Evolutionary conservation across 2,113 vertebrate species (phyloP).

Genomic region (Phaetusa simplex): DNA sequence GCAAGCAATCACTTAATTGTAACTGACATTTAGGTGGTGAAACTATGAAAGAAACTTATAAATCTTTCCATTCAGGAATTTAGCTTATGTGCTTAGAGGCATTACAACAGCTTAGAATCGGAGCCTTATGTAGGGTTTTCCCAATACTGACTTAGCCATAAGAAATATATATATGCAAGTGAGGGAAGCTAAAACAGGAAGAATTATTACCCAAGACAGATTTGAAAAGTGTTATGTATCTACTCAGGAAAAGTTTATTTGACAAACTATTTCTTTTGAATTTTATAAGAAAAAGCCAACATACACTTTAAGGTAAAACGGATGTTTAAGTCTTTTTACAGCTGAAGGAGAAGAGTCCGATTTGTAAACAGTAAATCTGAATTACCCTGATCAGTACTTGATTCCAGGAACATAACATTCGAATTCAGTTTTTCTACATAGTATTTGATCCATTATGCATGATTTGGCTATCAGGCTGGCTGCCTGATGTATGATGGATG

Average conservation of each 20-base stretch:
- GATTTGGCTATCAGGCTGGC: background rate
- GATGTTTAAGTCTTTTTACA: background rate
- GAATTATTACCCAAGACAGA: background rate
- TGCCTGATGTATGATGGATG: background rate
- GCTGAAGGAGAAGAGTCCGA: background rate
- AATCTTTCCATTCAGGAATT: background rate
- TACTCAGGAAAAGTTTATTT: background rate
- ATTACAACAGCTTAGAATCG: background rate
- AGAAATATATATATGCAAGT: fast-evolving
- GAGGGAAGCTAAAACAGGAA: background rate
- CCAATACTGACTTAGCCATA: background rate
- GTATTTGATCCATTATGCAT: background rate
- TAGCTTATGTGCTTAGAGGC: background rate
- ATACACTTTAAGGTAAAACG: background rate
- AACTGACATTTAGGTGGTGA: background rate
- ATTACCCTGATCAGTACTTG: background rate
- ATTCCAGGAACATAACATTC: background rate
- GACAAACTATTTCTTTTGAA: background rate
- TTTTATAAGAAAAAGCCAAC: background rate
- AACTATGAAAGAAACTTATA: background rate
- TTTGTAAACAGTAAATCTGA: background rate
- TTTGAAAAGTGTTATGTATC: background rate
- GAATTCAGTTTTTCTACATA: background rate
- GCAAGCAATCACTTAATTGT: background rate
- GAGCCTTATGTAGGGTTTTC: background rate